Conservation (phyloP, 2,888 invertebrate species). For the Netelia fuscicornis region DNA sequence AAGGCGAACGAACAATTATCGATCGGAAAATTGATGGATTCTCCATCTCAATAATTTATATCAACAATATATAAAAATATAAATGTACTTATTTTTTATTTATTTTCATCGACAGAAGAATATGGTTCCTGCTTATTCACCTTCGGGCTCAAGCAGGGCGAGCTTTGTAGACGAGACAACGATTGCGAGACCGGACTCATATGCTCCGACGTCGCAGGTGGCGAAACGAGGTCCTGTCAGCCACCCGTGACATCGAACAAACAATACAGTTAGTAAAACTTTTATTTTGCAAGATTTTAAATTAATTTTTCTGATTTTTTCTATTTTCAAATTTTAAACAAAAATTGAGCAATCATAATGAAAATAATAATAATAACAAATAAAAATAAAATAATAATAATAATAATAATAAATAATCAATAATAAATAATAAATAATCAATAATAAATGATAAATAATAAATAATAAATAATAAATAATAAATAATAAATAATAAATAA, state of each 20-base stretch:
- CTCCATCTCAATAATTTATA: background rate
- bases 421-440: background rate
- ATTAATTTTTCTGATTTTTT: constrained; percentile 24
- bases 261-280: constrained; percentile 88
- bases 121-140: constrained; percentile 89
- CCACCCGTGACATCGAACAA: constrained; percentile 91
- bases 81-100: constrained; percentile 58
- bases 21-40: background rate
- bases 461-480: background rate
- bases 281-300: constrained; percentile 9
- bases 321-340: constrained; percentile 14
- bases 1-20: constrained; percentile 72
- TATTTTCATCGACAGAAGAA: constrained; percentile 82
- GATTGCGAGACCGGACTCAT: constrained; percentile 94
- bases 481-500: background rate
- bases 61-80: background rate
- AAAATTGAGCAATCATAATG: background rate
- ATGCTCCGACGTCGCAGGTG: constrained; percentile 90
- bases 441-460: background rate
- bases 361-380: background rate
- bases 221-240: constrained; percentile 91
- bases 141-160: constrained; percentile 92
- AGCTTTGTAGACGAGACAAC: constrained; percentile 92
- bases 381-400: background rate
- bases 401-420: background rate